Conservation (phyloP, 2,888 invertebrate genomes). For the Dynastes tityus region DNA sequence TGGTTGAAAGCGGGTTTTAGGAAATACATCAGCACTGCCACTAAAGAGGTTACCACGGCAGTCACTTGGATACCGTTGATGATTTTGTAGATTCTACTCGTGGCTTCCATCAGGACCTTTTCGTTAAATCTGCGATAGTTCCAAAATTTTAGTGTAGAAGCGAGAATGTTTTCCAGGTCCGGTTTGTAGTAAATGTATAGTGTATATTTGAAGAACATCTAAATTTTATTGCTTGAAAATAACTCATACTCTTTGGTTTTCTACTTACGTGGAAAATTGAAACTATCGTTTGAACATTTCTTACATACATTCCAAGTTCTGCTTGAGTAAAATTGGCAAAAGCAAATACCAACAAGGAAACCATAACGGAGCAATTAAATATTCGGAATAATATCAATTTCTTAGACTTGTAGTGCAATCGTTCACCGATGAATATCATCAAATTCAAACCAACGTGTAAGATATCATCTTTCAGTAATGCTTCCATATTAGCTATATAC, state of each 20-base stretch:
- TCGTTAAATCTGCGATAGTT: neutral
- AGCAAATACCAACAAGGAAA: conserved; percentile 24
- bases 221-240: neutral
- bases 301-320: conserved; percentile 41
- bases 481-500: neutral
- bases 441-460: neutral
- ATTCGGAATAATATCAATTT: conserved; percentile 20
- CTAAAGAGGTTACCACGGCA: neutral
- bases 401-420: neutral
- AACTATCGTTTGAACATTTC: conserved; percentile 19
- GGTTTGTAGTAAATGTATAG: conserved; percentile 12
- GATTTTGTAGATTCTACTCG: neutral
- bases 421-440: conserved; percentile 19
- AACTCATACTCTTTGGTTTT: neutral
- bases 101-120: neutral
- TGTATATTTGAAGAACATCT: conserved; percentile 28
- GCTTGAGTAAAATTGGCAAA: conserved; percentile 36
- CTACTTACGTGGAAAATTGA: conserved; percentile 23
- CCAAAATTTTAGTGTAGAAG: conserved; percentile 12
- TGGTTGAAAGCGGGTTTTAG: conserved; percentile 37
- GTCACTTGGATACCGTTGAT: conserved; percentile 12
- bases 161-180: neutral
- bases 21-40: conserved; percentile 23
- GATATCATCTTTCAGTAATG: conserved; percentile 13
- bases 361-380: conserved; percentile 21